Conservation (phyloP, 1,140 invertebrate genomes). For the Drosophila punjabiensis region DNA sequence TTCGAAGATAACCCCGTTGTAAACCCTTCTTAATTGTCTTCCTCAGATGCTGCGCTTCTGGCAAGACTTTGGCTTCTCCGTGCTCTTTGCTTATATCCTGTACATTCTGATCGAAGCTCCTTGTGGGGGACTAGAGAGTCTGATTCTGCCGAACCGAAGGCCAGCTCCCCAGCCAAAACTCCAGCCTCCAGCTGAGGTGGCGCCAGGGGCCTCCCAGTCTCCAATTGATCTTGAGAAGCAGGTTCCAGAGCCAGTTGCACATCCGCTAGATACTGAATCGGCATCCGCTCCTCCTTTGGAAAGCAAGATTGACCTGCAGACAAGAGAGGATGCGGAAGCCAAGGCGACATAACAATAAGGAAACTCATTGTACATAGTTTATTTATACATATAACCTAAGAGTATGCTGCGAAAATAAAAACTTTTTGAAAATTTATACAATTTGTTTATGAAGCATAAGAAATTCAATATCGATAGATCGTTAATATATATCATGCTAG, state of each 20-base stretch:
- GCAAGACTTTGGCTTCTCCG: conserved; percentile 59
- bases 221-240: conserved; percentile 30
- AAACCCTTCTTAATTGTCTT: background rate
- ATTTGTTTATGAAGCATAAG: background rate
- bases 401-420: background rate
- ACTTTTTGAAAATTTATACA: background rate
- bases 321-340: background rate
- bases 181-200: background rate
- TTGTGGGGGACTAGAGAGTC: conserved; percentile 40
- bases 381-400: conserved; percentile 6
- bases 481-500: background rate
- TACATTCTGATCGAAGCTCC: conserved; percentile 60
- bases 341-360: background rate
- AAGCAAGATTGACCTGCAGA: background rate
- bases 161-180: conserved; percentile 25
- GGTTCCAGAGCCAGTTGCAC: background rate
- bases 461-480: no score
- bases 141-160: conserved; percentile 42
- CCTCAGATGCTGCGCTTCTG: conserved; percentile 53
- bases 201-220: background rate
- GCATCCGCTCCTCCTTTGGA: conserved; percentile 34
- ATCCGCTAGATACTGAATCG: background rate
- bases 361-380: conserved; percentile 2
- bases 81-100: conserved; percentile 45
- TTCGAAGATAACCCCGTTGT: accelerated